Evolutionary conservation across 1,140 invertebrate species (phyloP).

Genomic region (Epicauta chinensis): DNA sequence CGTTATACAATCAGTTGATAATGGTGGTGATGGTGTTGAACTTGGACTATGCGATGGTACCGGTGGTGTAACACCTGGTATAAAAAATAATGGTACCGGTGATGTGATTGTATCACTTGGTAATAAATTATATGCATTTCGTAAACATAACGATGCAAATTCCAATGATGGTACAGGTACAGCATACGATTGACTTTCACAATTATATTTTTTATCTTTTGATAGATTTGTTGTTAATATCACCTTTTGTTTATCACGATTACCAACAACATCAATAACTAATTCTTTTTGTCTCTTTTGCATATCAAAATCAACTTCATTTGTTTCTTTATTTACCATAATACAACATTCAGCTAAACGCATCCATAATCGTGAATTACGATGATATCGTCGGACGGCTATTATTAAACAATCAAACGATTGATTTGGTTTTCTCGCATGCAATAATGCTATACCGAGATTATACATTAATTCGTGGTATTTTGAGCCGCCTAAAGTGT

Average conservation of each 20-base stretch:
- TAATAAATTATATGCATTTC: slow-evolving; percentile 71
- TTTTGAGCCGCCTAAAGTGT: slow-evolving; percentile 52
- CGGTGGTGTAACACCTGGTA: slow-evolving; percentile 37
- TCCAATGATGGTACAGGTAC: slow-evolving; percentile 83
- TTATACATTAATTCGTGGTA: slow-evolving; percentile 85
- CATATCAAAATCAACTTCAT: slow-evolving; percentile 61
- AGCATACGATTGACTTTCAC: slow-evolving; percentile 64
- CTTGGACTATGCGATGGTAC: slow-evolving; percentile 32
- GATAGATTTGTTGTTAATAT: slow-evolving; percentile 52
- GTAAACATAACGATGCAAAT: slow-evolving; percentile 81
- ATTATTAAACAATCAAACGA: slow-evolving; percentile 92
- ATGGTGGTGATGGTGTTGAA: slow-evolving; percentile 41
- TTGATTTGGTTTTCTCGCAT: slow-evolving; percentile 68
- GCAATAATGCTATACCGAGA: slow-evolving; percentile 79
- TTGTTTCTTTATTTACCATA: slow-evolving; percentile 62
- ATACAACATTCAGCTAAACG: slow-evolving; percentile 90
- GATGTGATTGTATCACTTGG: slow-evolving; percentile 37
- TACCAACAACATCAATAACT: slow-evolving; percentile 56
- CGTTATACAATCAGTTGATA: slow-evolving; percentile 38
- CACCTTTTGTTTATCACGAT: slow-evolving; percentile 59
- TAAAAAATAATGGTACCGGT: slow-evolving; percentile 34
- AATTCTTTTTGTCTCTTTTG: slow-evolving; percentile 55
- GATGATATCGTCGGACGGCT: slow-evolving; percentile 76
- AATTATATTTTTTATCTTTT: slow-evolving; percentile 52
- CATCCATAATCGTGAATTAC: slow-evolving; percentile 86